Base-by-base conservation (phyloP, 2,113 vertebrate genomes). In the Mus pahari region DNA sequence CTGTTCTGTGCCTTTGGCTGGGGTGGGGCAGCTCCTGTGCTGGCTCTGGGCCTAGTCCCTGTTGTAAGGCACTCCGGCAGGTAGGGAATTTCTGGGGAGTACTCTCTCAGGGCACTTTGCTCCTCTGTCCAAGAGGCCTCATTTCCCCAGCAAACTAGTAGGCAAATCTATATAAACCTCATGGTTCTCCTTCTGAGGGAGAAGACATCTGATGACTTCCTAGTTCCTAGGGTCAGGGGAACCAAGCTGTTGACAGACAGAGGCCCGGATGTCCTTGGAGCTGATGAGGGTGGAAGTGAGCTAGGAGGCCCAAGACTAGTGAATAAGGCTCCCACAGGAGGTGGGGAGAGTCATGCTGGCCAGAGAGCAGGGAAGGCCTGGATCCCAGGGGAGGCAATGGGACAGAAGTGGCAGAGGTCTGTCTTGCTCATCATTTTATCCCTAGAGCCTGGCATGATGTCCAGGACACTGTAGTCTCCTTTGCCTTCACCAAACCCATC, bases 101-200 rank as follows among this genome's bases (percentile, higher is more conserved):
- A 22, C 31, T 10, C 19, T 64, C 16, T 2, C n/a, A 50, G 1
- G 28, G 33, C n/a, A 16, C 5, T 19, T 83, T 0, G n/a, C 81
- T 53, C 71, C 19, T 68, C 39, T n/a, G 58, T 62, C 86, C 83
- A 77, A 26, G 2, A 78, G 62, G 48, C 74, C 39, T 95, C n/a
- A 22, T 97, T 97, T 97, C 36, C 92, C 94, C 94, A 70, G 48
- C 92, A 96, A 97, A 95, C 26, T 20, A 7, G 48, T 70, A 95
- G 77, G 92, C 96, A 97, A 96, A 94, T 97, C 45, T 55, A 4
- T 24, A 55, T 14, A n/a, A n/a, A 19, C 28, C 55, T 48, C 13
- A 0, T 39, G 89, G n/a, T 39, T 93, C 78, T 92, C 3, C 91
- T 95, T 66, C 94, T 12, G 11, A 24, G 28, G 22, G 36, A 19